Evolutionary conservation across 1,140 invertebrate genomes (phyloP), one percentile per base, ranked within the genome.

Genomic region (Aphis craccivora): DNA sequence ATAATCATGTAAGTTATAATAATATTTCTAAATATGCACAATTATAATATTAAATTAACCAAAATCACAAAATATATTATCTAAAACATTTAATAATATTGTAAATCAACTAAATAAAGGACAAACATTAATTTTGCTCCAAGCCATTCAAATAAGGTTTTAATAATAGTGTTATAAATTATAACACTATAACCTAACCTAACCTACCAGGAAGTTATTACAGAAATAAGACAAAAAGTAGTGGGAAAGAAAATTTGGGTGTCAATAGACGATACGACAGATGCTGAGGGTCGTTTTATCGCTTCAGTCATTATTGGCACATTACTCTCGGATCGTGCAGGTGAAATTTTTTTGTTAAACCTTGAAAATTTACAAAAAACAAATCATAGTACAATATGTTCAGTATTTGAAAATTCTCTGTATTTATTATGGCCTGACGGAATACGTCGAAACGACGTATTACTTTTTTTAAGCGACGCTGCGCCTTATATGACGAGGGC

Each of bases 361-460:
- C 67, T 11, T 35, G n/a, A 76, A 76, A 8, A 76, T 76, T 76
- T n/a, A 76, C 67, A 76, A 11, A 76, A 76, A 76, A 30, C 25
- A 35, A 76, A 76, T 76, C 30, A 76, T 76, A 76, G 67, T 76
- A 76, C n/a, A 76, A 25, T 84, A 84, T 84, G 81, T 84, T 23
- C 81, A 1, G 5, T 84, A 43, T 84, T 84, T 84, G 81, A 84
- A 84, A 84, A 84, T 84, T 1, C 11, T 18, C 35, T 81, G 11
- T 81, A 81, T 81, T 81, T 81, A 81, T 81, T 81, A 43, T 84
- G 37, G 37, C 81, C 81, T 22, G 37, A 84, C 37, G 81, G 37
- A 84, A 84, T 84, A 43, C 4, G 22, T 6, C 37, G 81, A 84
- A 43, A 84, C 81, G 40, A 84, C 6, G 22, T 84, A 84, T 84